Conservation (phyloP, 2,113 vertebrate species). For the Cacatua alba region DNA sequence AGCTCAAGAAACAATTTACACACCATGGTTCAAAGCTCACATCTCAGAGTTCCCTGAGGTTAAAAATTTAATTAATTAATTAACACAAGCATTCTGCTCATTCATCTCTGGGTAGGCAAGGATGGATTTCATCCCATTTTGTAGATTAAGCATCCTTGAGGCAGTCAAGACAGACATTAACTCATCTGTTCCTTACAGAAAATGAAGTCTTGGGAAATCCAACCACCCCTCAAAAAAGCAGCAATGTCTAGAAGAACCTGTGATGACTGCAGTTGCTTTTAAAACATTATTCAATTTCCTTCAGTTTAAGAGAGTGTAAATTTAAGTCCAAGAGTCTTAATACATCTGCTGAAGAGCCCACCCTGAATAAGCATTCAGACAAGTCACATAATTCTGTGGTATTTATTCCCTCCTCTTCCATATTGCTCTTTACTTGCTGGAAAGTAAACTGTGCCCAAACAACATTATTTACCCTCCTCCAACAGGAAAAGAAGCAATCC, state of each 20-base stretch:
- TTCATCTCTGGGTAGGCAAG: not conserved
- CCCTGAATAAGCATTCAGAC: not conserved
- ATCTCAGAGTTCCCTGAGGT: not conserved
- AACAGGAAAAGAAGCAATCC: not conserved
- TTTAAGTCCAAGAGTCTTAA: not conserved
- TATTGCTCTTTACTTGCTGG: not conserved
- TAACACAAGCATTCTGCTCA: not conserved
- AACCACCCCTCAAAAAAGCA: not conserved
- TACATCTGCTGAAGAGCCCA: not conserved
- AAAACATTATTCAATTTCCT: not conserved
- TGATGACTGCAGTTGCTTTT: not conserved
- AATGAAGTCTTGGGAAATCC: not conserved
- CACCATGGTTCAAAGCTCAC: not conserved
- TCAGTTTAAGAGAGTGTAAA: not conserved
- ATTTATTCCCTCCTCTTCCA: not conserved
- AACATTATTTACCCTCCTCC: not conserved
- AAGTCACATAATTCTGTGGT: not conserved
- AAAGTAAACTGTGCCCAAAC: not conserved
- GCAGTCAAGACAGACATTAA: not conserved
- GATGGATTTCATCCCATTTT: not conserved
- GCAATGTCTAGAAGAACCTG: not conserved
- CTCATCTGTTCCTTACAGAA: not conserved
- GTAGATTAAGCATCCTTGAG: not conserved
- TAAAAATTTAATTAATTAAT: not conserved
- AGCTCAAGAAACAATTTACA: not conserved